Evolutionary conservation across 2,797 vertebrate genomes (phyloP).

Genomic region (Gallinago stenura): DNA sequence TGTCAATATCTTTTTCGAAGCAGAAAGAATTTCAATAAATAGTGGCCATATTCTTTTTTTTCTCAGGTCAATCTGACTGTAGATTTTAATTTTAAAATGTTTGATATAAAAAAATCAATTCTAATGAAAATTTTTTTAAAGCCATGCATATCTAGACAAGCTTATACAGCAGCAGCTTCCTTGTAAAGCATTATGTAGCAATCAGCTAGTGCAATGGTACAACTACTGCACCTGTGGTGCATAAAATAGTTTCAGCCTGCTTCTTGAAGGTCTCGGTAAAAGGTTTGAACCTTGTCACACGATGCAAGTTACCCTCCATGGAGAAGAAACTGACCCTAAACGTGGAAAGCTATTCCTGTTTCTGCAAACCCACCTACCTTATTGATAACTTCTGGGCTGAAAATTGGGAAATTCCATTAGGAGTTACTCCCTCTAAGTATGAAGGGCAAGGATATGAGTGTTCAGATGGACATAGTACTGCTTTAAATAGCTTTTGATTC

Average conservation of each 20-base stretch:
- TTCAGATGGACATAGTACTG: not conserved
- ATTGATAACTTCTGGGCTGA: not conserved
- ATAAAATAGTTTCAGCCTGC: not conserved
- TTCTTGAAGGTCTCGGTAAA: not conserved
- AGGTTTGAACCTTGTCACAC: not conserved
- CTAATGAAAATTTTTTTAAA: not conserved
- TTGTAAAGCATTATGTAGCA: not conserved
- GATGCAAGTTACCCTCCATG: not conserved
- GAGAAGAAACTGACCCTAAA: not conserved
- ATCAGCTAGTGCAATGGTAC: not conserved
- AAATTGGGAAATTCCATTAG: not conserved
- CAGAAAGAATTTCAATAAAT: not conserved
- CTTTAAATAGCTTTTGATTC: not conserved
- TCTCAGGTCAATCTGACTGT: not conserved
- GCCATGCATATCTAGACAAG: not conserved
- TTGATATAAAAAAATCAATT: not conserved
- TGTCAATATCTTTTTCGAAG: not conserved
- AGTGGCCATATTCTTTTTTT: not conserved
- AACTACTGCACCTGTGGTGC: not conserved
- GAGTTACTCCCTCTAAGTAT: not conserved
- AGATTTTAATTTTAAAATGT: not conserved
- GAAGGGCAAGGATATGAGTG: not conserved
- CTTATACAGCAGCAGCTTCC: not conserved
- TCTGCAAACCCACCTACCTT: not conserved
- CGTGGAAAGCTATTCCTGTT: not conserved